Percentiles rank a stretch among this genome's conserved stretches.
Evolutionary conservation across 2,113 vertebrate species (phyloP).

Genomic region (Dolichotis patagonum): DNA sequence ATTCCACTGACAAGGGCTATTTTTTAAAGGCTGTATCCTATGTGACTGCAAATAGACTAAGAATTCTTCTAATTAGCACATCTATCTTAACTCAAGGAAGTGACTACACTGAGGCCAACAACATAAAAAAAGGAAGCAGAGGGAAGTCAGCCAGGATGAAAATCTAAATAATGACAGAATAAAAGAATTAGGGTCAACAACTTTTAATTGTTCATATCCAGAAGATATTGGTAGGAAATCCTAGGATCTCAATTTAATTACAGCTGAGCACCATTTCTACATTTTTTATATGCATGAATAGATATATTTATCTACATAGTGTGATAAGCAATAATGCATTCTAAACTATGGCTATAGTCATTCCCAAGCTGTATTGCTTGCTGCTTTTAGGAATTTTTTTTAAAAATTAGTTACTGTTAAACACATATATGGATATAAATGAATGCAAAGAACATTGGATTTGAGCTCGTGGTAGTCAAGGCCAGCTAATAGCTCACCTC

Average conservation of each 20-base stretch:
- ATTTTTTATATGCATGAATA: background rate
- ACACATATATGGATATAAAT: background rate
- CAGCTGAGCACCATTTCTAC: background rate
- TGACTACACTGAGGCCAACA: background rate
- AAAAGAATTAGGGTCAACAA: background rate
- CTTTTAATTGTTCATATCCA: background rate
- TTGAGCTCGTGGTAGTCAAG: background rate
- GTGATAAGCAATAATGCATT: background rate
- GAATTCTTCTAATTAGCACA: constrained; percentile 3
- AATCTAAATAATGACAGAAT: background rate
- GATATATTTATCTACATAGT: background rate
- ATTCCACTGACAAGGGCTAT: background rate
- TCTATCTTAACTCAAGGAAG: constrained; percentile 16
- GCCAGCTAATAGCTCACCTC: background rate
- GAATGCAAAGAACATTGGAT: background rate
- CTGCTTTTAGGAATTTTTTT: background rate
- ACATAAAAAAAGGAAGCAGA: background rate
- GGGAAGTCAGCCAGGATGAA: background rate
- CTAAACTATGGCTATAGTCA: background rate
- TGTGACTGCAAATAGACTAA: background rate
- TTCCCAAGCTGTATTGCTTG: background rate
- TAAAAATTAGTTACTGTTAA: background rate
- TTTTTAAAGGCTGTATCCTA: background rate
- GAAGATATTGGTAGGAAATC: background rate
- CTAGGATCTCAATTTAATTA: background rate